phyloP scores from a whole-genome alignment of 1,140 invertebrate genomes.

The Bombus confusus region DNA sequence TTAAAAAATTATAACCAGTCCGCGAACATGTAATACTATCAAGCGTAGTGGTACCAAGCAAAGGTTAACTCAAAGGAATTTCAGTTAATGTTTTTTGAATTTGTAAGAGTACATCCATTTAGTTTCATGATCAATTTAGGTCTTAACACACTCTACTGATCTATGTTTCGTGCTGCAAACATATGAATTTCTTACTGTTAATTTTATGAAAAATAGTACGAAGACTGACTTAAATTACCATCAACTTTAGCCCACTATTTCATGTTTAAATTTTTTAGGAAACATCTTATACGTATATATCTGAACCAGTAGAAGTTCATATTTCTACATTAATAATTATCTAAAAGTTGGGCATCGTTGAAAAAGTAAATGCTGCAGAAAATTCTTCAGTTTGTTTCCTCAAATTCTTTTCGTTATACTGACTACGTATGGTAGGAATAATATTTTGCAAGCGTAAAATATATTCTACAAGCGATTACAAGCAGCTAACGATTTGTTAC shows the following conservation, averaged over 20 bases:
- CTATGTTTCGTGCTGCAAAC: no score
- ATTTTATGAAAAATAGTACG: background rate
- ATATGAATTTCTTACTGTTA: no score
- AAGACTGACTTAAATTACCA: background rate
- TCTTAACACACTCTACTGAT: no score
- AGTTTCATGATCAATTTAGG: no score
- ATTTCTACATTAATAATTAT: background rate
- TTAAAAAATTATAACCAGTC: background rate
- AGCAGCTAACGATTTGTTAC: constrained; percentile 2
- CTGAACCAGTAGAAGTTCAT: background rate
- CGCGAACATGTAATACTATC: no score
- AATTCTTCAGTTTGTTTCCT: background rate
- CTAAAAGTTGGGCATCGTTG: background rate
- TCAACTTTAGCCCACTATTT: background rate
- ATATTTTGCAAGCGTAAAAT: constrained; percentile 1
- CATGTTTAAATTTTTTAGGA: background rate
- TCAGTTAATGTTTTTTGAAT: no score
- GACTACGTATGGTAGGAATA: no score
- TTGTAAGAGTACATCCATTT: no score
- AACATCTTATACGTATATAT: background rate
- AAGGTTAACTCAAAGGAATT: no score
- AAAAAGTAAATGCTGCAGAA: background rate
- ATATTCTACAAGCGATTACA: background rate
- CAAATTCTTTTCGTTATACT: background rate
- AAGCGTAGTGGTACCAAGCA: no score